Evolutionary conservation across 2,888 invertebrate species (phyloP), one percentile per base, ranked within the genome.

Genomic region (Aleiodes leptofemur): DNA sequence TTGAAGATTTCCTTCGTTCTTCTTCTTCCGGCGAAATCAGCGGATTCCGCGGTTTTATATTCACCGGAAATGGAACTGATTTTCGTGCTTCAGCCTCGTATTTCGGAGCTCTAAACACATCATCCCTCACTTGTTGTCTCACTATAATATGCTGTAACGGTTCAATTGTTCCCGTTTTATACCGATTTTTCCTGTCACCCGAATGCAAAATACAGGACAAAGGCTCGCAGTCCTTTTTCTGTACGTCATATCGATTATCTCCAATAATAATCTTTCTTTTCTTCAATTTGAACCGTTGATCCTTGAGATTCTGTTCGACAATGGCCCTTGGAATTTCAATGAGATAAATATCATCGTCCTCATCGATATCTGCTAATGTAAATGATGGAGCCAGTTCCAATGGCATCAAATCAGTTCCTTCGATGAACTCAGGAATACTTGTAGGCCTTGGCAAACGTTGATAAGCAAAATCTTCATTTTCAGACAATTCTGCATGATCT

Each of bases 281-380:
- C 23, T 77, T 81, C n/a, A 84, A 56, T 59, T 72, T 43, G 4
- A 85, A 76, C 31, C 31, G 38, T 61, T 80, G 76, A 3, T 78
- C 81, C 38, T 74, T 4, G 8, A 85, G 72, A 14, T 78, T 51
- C 6, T 43, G 29, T 57, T 78, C 50, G 16, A 53, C 8, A 43
- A 76, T 55, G 13, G 31, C 51, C 48, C 69, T 76, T 14, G 85
- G 85, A 64, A 85, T 71, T 34, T 85, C 83, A 69, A 84, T 69
- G 5, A 85, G 34, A 76, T 79, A 84, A 71, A 84, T 74, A 50
- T 84, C 81, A 0, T 84, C 82, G 0, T 85, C 81, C 0, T 76
- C 73, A 8, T 77, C 50, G 50, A 82, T 29, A 48, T 81, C 76
- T 1, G 74, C 38, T 2, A 76, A 71, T 3, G 68, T 78, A 68